Evolutionary conservation across 2,888 invertebrate genomes (phyloP).

Genomic region (Atethmia centrago): DNA sequence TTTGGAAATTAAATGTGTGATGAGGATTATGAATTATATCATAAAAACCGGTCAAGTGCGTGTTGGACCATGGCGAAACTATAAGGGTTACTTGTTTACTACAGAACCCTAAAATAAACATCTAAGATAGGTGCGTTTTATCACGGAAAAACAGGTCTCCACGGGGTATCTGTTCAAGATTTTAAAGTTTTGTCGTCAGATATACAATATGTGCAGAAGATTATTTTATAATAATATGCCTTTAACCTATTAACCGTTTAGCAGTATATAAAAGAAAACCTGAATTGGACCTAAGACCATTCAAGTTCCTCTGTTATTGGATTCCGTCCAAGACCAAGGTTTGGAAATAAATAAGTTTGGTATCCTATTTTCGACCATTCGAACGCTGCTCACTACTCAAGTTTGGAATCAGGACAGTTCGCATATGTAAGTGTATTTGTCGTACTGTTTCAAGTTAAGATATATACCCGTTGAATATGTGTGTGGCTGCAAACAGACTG

Average conservation of each 20-base stretch:
- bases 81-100: too few species aligned
- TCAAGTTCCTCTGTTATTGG: slow-evolving; percentile 23
- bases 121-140: not conserved
- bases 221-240: not conserved
- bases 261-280: not conserved
- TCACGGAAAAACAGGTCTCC: not conserved
- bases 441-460: slow-evolving; percentile 20
- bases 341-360: slow-evolving; percentile 44
- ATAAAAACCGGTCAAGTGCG: too few species aligned
- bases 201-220: not conserved
- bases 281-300: not conserved
- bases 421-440: slow-evolving; percentile 41
- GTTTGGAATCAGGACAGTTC: slow-evolving; percentile 28
- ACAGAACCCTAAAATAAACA: not conserved
- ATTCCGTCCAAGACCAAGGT: slow-evolving; percentile 31
- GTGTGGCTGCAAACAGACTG: slow-evolving; percentile 2
- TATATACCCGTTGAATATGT: slow-evolving; percentile 24
- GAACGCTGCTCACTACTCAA: slow-evolving; percentile 35
- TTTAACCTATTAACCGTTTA: not conserved
- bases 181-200: not conserved
- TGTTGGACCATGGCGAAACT: too few species aligned
- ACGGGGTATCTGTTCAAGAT: too few species aligned
- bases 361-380: slow-evolving; percentile 43
- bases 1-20: not conserved
- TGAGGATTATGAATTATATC: too few species aligned